phyloP scores from a whole-genome alignment of 2,888 invertebrate genomes.

The Oxyteleia sp. region DNA sequence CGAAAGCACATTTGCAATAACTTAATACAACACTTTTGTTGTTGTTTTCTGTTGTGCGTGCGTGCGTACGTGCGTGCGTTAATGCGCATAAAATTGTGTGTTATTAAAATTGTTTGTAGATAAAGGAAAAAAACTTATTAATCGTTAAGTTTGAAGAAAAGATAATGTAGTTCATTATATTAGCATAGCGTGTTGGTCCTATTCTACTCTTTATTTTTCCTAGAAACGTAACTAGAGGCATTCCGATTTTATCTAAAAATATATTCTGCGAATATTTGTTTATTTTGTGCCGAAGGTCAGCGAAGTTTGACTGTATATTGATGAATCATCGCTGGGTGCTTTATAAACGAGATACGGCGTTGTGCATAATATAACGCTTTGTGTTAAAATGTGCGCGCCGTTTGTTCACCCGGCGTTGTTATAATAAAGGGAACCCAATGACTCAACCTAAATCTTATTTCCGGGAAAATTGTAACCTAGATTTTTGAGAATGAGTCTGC shows the following conservation, averaged over 20 bases:
- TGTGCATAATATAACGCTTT: constrained; percentile 23
- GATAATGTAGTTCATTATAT: no score
- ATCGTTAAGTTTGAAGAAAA: no score
- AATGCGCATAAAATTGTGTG: no score
- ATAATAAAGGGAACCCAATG: background rate
- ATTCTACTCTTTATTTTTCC: constrained; percentile 39
- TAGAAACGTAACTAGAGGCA: constrained; percentile 37
- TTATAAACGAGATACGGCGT: background rate
- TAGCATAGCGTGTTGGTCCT: background rate
- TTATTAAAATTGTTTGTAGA: background rate
- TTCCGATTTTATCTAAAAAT: constrained; percentile 67
- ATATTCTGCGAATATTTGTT: constrained; percentile 68
- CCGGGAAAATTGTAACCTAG: no score
- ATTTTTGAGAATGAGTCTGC: background rate
- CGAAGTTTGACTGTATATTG: constrained; percentile 37
- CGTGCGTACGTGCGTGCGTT: no score
- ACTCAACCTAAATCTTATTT: background rate
- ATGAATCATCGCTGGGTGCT: constrained; percentile 39
- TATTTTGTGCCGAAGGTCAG: constrained; percentile 61
- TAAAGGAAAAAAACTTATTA: background rate
- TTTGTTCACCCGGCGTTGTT: constrained; percentile 15
- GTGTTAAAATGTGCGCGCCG: constrained; percentile 27
- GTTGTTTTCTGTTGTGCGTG: no score
- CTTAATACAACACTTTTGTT: no score
- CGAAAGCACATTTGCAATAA: no score